phyloP scores from a whole-genome alignment of 1,140 invertebrate species.

The Zaprionus africanus region DNA sequence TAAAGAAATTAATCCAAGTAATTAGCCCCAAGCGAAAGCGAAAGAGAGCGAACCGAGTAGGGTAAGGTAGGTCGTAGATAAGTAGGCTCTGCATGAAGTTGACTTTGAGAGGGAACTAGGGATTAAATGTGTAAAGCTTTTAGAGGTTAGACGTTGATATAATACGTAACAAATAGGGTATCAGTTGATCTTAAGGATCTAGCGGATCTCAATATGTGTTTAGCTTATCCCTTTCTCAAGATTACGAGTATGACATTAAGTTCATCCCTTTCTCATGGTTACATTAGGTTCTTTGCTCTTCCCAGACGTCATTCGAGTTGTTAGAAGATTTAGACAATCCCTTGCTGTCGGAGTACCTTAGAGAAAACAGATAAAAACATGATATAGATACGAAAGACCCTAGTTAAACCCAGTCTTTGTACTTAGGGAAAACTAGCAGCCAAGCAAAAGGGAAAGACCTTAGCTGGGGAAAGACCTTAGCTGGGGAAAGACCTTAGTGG shows the following conservation, averaged over 20 bases:
- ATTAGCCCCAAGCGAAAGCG: background rate
- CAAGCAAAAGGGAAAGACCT: too few species aligned
- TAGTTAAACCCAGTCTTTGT: too few species aligned
- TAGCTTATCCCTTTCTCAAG: too few species aligned
- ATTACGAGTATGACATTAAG: background rate
- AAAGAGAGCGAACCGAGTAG: background rate
- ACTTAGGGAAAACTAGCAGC: too few species aligned
- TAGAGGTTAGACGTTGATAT: too few species aligned
- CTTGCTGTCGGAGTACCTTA: background rate
- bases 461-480: too few species aligned
- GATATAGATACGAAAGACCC: background rate
- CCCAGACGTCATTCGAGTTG: background rate
- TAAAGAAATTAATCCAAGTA: constrained; percentile 10
- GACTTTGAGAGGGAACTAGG: background rate
- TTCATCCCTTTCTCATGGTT: too few species aligned
- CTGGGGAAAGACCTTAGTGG: too few species aligned
- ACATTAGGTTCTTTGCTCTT: background rate
- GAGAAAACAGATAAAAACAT: background rate
- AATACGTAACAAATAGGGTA: too few species aligned
- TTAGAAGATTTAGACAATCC: background rate
- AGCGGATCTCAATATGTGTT: too few species aligned
- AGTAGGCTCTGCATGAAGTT: too few species aligned
- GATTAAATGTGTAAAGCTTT: background rate
- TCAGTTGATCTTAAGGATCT: too few species aligned
- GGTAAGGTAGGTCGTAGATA: constrained; percentile 4